These are phyloP conservation scores for Cheilinus undulatus DNA, from an alignment of 2,113 vertebrate genomes.

Conservation along the genomic window DNA sequence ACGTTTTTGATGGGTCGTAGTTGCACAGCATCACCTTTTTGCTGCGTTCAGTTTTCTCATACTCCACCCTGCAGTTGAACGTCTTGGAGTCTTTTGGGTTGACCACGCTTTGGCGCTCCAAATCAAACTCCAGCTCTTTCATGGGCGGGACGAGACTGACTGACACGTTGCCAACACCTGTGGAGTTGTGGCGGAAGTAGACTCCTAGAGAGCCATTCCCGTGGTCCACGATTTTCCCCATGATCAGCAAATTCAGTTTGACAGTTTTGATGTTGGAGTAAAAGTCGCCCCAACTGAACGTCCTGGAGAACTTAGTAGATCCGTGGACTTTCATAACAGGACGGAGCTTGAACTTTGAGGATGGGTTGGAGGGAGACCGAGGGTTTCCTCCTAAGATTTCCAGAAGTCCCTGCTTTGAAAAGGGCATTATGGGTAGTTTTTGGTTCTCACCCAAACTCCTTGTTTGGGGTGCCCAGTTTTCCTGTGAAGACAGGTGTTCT, in stretches of 20 bases:
- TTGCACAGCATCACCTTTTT: slow-evolving; percentile 90
- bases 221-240: slow-evolving; percentile 92
- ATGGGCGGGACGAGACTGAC: slow-evolving; percentile 90
- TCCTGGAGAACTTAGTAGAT: slow-evolving; percentile 83
- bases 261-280: slow-evolving; percentile 96
- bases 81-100: slow-evolving; percentile 94
- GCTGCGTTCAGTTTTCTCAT: slow-evolving; percentile 89
- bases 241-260: slow-evolving; percentile 91
- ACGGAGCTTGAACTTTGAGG: slow-evolving; percentile 48
- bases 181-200: slow-evolving; percentile 93
- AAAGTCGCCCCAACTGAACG: slow-evolving; percentile 93
- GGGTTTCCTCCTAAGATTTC: slow-evolving; percentile 31
- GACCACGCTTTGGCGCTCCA: slow-evolving; percentile 91
- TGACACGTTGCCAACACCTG: slow-evolving; percentile 91
- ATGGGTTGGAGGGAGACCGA: slow-evolving; percentile 17
- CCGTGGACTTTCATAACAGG: slow-evolving; percentile 49
- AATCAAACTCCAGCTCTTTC: slow-evolving; percentile 90
- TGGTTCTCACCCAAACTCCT: slow-evolving; percentile 59
- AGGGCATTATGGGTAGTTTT: slow-evolving; percentile 69
- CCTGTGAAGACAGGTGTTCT: slow-evolving; percentile 32
- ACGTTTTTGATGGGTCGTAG: slow-evolving; percentile 89
- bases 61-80: slow-evolving; percentile 92
- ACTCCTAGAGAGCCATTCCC: slow-evolving; percentile 92
- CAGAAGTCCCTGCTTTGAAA: slow-evolving; percentile 45
- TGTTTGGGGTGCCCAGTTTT: slow-evolving; percentile 43